Evolutionary conservation across 2,113 vertebrate species (phyloP).

Genomic region (Brachypteracias leptosomus): DNA sequence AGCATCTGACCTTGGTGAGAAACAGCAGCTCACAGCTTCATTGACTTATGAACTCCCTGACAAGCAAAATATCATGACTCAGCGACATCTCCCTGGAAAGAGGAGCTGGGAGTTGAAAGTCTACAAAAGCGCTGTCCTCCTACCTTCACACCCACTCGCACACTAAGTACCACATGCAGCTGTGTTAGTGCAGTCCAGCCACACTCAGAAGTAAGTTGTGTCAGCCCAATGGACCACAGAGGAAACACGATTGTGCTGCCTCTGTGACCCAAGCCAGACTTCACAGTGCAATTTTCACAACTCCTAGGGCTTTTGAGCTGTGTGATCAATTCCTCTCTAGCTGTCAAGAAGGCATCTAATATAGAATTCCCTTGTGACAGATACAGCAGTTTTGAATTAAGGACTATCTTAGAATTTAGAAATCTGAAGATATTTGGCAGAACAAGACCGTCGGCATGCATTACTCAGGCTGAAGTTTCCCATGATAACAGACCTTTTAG

Average conservation of each 20-base stretch:
- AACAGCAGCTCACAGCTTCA: background rate
- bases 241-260: accelerated
- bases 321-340: background rate
- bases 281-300: background rate
- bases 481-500: background rate
- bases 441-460: background rate
- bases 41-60: background rate
- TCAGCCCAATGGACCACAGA: accelerated
- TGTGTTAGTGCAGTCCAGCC: background rate
- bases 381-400: background rate
- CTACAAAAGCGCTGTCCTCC: background rate
- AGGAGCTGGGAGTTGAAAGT: background rate
- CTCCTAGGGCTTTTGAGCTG: background rate
- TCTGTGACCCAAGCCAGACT: background rate
- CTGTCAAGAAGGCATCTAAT: background rate
- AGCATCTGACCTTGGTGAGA: background rate
- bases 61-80: background rate
- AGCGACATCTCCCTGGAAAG: background rate
- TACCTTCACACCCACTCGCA: background rate
- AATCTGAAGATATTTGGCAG: background rate
- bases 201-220: background rate
- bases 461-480: background rate
- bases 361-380: background rate
- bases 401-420: background rate
- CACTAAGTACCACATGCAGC: background rate